Percentiles rank a stretch among this genome's conserved stretches.
Evolutionary conservation across 2,888 invertebrate species (phyloP).

Genomic region (Macropis europaea): DNA sequence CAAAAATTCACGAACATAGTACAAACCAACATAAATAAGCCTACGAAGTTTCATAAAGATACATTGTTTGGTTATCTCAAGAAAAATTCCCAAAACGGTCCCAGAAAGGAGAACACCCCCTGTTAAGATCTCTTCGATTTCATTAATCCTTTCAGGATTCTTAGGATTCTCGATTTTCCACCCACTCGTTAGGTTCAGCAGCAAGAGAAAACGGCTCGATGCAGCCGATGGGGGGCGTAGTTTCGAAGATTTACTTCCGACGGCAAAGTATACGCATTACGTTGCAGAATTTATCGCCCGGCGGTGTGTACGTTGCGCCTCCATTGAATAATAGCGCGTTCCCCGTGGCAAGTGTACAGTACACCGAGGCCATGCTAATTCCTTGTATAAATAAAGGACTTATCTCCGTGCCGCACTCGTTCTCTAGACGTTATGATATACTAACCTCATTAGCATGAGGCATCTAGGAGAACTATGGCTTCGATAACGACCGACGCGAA

Average conservation of each 20-base stretch:
- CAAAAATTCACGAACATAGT: too few relatives aligned
- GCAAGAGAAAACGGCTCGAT: constrained; percentile 24
- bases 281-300: constrained; percentile 49
- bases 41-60: too few relatives aligned
- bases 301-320: constrained; percentile 26
- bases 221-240: constrained; percentile 29
- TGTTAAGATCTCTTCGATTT: too few relatives aligned
- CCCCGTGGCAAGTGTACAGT: not conserved
- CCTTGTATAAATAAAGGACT: constrained; percentile 64
- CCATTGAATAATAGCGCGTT: constrained; percentile 42
- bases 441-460: constrained; percentile 58
- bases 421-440: constrained; percentile 56
- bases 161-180: too few relatives aligned
- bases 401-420: constrained; percentile 59
- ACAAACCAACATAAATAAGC: too few relatives aligned
- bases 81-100: too few relatives aligned
- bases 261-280: constrained; percentile 48
- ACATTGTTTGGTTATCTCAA: too few relatives aligned
- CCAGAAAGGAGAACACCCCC: too few relatives aligned
- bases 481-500: constrained; percentile 28
- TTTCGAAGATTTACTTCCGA: constrained; percentile 47
- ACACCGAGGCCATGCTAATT: constrained; percentile 51
- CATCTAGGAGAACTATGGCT: constrained; percentile 40
- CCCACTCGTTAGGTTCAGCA: too few relatives aligned
- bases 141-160: too few relatives aligned